phyloP scores from a whole-genome alignment of 2,113 vertebrate genomes.

The Daubentonia madagascariensis region DNA sequence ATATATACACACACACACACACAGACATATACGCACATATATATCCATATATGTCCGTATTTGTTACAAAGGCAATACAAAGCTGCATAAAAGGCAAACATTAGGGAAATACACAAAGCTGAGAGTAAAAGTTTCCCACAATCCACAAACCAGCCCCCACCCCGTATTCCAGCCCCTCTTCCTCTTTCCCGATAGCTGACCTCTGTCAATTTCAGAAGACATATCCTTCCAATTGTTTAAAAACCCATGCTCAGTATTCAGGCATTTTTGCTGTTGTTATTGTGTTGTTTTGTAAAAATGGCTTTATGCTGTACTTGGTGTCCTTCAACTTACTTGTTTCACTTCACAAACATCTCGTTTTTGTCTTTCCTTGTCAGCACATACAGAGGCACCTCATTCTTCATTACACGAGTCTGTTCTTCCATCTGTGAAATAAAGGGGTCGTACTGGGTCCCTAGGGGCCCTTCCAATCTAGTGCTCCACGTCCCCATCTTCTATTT shows the following conservation, averaged over 20 bases:
- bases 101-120: background rate
- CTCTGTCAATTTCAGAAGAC: background rate
- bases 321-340: background rate
- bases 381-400: background rate
- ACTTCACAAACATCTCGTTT: background rate
- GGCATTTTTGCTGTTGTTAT: background rate
- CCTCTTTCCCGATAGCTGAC: background rate
- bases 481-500: constrained; percentile 41
- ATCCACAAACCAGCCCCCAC: background rate
- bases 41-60: background rate
- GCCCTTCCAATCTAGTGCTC: constrained; percentile 10
- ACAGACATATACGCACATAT: background rate
- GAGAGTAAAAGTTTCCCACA: background rate
- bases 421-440: constrained; percentile 67
- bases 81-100: background rate
- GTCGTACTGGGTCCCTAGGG: constrained; percentile 23
- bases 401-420: background rate
- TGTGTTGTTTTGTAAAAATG: background rate
- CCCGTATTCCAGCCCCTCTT: accelerated
- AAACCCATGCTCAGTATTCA: background rate
- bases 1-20: accelerated
- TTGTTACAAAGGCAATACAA: background rate
- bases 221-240: background rate
- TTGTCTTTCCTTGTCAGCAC: background rate
- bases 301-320: background rate